Base-by-base conservation (phyloP, 2,888 invertebrate genomes). In the Hofmannophila pseudospretella region DNA sequence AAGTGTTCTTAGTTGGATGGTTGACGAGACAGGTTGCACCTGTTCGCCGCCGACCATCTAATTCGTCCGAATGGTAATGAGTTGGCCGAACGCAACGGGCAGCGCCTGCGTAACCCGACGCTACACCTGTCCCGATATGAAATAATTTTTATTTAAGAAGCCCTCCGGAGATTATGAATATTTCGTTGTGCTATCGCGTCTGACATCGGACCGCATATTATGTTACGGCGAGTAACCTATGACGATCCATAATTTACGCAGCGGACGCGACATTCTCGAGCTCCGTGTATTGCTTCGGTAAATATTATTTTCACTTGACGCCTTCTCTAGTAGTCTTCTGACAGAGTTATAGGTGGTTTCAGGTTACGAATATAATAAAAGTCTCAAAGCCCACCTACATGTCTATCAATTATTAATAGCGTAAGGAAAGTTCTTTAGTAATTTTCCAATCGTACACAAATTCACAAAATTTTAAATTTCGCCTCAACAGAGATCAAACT, bases 61-160 rank as follows among this genome's bases (percentile, higher is more conserved):
- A 76, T 78, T 77, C 77, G 66, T 69, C 68, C 60, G 61, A 71
- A 80, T 80, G 68, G 66, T 78, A 82, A 84, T 77, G 71, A 77
- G 61, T 50, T 10, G 29, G 27, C 31, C 29, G 28, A 25, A 25
- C 40, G 34, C 35, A 34, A 7, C 26, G 28, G 20, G 34, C 46
- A 44, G 45, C 30, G 44, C 48, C 50, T 51, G 51, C 68, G 82
- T 79, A 84, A 84, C 82, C 72, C 58, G 75, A 84, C 66, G 62
- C 80, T 67, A 52, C 85, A 85, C 84, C 85, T 85, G 85, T 80
- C 85, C 57, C 58, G 56, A 62, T 71, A 74, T 68, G 61, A 74
- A 74, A 80, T 79, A 78, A 70, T 80, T 81, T 77, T 81, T 78
- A 78, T 81, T 79, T 77, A 82, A 74, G 65, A 49, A 74, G 71